A percentile compares a stretch with the other conserved stretches of the same genome.
Evolutionary conservation across 92 coral and sea anemone species (phyloP).

Genomic region (Siderastrea radians): DNA sequence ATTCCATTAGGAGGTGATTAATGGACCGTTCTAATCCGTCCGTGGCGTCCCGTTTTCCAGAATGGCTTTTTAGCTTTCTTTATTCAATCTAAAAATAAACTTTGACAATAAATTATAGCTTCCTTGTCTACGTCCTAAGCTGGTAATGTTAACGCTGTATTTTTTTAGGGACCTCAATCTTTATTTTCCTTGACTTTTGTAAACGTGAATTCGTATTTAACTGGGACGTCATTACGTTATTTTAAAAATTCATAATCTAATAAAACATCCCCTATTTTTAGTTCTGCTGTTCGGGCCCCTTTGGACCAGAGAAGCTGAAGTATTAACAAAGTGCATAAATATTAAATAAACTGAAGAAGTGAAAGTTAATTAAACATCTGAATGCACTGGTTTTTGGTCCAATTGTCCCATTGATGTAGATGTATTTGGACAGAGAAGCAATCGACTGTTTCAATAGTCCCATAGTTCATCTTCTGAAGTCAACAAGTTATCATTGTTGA

Average conservation of each 20-base stretch:
- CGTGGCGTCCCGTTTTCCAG: background rate
- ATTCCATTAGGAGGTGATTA: slow-evolving; percentile 33
- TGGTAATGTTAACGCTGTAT: no score
- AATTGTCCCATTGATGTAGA: background rate
- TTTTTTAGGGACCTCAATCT: no score
- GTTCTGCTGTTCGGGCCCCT: no score
- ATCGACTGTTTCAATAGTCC: background rate
- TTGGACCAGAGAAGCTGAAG: no score
- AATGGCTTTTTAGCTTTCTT: background rate
- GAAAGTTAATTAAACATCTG: background rate
- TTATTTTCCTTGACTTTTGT: no score
- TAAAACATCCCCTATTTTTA: no score
- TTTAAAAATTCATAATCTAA: no score
- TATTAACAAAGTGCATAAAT: no score
- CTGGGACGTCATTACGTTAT: no score
- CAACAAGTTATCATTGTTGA: no score
- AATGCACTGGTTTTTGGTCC: background rate
- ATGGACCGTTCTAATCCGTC: slow-evolving; percentile 1
- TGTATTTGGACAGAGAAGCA: background rate
- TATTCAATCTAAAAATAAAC: background rate
- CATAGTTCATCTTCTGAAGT: no score
- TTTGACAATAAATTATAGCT: background rate
- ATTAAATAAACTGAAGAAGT: background rate
- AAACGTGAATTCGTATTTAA: no score
- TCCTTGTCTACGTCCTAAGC: background rate